Evolutionary conservation across 1,140 invertebrate species (phyloP).

Genomic region (Triops longicaudatus): DNA sequence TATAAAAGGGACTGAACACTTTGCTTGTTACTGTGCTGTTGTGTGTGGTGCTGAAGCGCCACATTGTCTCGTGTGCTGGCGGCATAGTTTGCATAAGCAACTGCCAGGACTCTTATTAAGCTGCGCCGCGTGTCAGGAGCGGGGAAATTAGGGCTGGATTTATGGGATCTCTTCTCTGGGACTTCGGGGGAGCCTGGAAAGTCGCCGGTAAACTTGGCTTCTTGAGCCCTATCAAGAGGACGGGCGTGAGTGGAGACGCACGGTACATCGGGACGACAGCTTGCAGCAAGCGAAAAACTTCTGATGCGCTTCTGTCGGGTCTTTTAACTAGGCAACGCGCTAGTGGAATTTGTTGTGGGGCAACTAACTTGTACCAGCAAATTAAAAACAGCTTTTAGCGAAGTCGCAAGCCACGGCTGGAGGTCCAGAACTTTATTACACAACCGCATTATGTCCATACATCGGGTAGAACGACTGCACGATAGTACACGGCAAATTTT

Average conservation of each 20-base stretch:
- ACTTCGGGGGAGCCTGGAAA: not conserved
- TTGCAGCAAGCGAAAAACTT: not conserved
- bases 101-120: conserved; percentile 14
- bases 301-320: not conserved
- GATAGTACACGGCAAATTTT: not conserved
- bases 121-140: conserved; percentile 9
- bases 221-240: not conserved
- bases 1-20: not conserved
- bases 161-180: conserved; percentile 2
- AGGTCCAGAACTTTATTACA: not conserved
- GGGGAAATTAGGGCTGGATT: conserved; percentile 7
- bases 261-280: not conserved
- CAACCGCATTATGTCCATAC: not conserved
- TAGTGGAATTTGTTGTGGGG: not conserved
- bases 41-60: conserved; percentile 13
- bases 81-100: conserved; percentile 15
- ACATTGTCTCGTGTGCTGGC: conserved; percentile 14
- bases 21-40: not conserved
- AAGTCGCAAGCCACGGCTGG: not conserved
- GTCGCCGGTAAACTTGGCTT: not conserved
- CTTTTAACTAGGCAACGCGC: not conserved
- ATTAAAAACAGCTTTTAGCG: conserved; percentile 13
- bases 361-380: not conserved
- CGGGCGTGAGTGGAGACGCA: not conserved
- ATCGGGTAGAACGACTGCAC: not conserved